A percentile compares a stretch with the other conserved stretches of the same genome.
Evolutionary conservation across 2,888 invertebrate species (phyloP).

Genomic region (Capitulum mitella): DNA sequence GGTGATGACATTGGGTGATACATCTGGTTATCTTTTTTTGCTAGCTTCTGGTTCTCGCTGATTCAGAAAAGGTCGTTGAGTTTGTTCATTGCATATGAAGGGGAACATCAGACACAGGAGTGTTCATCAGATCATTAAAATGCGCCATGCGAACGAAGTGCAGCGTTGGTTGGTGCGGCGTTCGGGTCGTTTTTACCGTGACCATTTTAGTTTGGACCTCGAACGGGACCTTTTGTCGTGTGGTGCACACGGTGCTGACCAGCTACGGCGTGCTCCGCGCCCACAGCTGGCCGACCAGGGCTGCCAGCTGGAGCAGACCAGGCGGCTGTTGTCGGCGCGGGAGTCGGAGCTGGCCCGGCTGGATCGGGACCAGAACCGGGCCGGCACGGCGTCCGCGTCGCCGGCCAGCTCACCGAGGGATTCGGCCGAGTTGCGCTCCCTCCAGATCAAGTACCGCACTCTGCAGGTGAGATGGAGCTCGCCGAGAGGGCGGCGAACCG

Average conservation of each 20-base stretch:
- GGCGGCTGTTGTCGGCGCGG: neutral
- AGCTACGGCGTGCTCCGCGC: too few species aligned
- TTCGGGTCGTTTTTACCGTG: neutral
- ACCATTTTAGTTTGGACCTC: neutral
- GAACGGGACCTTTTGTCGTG: neutral
- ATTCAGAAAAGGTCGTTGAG: too few species aligned
- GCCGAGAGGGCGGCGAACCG: too few species aligned
- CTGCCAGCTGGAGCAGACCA: constrained; percentile 4
- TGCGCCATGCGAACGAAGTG: too few species aligned
- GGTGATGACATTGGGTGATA: too few species aligned
- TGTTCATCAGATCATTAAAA: too few species aligned
- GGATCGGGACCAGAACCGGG: neutral
- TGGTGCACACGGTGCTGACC: too few species aligned
- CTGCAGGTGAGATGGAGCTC: constrained; percentile 15
- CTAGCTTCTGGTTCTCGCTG: too few species aligned
- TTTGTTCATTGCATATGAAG: too few species aligned
- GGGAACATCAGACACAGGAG: too few species aligned
- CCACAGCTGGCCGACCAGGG: neutral
- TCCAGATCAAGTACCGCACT: neutral
- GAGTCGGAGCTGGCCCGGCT: constrained; percentile 16
- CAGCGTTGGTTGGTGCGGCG: too few species aligned
- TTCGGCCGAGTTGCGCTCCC: neutral
- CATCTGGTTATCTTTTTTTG: too few species aligned
- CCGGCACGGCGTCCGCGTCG: neutral
- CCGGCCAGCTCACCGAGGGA: neutral